phyloP scores from a whole-genome alignment of 92 coral and sea anemone species.

The Actinostola sp. region DNA sequence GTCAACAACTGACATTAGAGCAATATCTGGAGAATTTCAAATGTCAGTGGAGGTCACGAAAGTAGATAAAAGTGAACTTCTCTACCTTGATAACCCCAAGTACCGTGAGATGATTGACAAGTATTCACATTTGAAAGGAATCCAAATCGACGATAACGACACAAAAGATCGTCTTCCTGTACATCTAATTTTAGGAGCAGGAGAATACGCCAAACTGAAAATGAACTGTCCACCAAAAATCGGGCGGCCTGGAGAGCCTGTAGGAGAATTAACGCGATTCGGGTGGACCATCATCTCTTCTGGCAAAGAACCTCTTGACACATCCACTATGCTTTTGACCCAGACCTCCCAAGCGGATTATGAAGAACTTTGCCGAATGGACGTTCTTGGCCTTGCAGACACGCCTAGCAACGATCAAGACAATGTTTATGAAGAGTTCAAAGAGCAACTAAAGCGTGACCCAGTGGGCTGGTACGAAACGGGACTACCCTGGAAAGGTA shows the following conservation, averaged over 20 bases:
- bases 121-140: no score
- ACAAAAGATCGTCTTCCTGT: no score
- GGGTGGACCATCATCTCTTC: neutral
- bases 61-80: no score
- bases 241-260: neutral
- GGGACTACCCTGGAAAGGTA: neutral
- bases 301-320: neutral
- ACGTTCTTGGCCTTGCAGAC: neutral
- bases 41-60: no score
- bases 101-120: no score
- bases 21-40: no score
- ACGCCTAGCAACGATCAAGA: neutral
- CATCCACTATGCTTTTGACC: no score
- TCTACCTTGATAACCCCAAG: no score
- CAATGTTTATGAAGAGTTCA: neutral
- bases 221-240: neutral
- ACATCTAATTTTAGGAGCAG: no score
- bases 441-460: neutral
- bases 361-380: neutral
- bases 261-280: neutral
- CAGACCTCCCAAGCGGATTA: neutral
- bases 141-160: no score
- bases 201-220: neutral
- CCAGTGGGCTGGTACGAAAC: conserved; percentile 3
- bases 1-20: no score